Percentiles rank a stretch among this genome's conserved stretches.
Evolutionary conservation across 2,797 vertebrate species (phyloP).

Genomic region (Helostoma temminkii): DNA sequence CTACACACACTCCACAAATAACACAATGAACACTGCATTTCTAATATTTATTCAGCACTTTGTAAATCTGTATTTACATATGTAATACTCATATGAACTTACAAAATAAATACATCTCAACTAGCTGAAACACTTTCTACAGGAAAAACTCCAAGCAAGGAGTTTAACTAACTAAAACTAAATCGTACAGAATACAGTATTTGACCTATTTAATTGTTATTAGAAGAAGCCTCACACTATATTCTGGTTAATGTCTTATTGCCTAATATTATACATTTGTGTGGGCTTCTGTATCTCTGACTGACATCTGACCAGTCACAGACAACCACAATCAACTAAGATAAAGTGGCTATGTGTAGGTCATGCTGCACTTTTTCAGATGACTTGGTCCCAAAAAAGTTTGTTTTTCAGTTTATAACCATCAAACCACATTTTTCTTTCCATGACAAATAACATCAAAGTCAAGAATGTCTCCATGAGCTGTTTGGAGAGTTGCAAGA

Average conservation of each 20-base stretch:
- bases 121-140: slow-evolving; percentile 8
- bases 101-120: slow-evolving; percentile 17
- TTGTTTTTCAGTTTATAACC: background rate
- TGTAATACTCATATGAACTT: slow-evolving; percentile 21
- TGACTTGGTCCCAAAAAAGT: slow-evolving; percentile 71
- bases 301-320: slow-evolving; percentile 14
- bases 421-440: slow-evolving; percentile 10
- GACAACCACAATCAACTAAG: slow-evolving; percentile 20
- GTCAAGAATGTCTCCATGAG: background rate
- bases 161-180: slow-evolving; percentile 17
- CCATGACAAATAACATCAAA: slow-evolving; percentile 7
- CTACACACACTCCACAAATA: slow-evolving; percentile 33
- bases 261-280: background rate
- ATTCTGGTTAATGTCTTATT: background rate
- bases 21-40: slow-evolving; percentile 53
- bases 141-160: slow-evolving; percentile 18
- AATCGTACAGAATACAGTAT: slow-evolving; percentile 34
- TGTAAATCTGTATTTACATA: slow-evolving; percentile 60
- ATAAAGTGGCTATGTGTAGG: slow-evolving; percentile 15
- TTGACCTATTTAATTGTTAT: too few relatives aligned
- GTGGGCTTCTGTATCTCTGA: slow-evolving; percentile 9
- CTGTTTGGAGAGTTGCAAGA: too few relatives aligned
- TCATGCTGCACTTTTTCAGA: slow-evolving; percentile 25
- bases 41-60: slow-evolving; percentile 64
- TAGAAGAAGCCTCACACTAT: background rate